Evolutionary conservation across 2,888 invertebrate species (phyloP), one percentile per base, ranked within the genome.

Genomic region (Blomia tropicalis): DNA sequence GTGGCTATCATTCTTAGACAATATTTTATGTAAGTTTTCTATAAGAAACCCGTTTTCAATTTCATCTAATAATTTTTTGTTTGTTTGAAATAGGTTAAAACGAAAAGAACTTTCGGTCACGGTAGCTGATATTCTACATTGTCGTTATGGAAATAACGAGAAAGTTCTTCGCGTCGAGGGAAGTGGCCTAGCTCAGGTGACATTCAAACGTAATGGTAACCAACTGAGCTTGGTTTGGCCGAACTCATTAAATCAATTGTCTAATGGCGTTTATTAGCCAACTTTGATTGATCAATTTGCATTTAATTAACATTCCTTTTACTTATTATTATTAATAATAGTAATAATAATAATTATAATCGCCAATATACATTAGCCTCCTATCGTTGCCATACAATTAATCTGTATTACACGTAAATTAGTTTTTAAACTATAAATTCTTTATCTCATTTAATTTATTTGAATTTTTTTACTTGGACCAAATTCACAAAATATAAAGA

Each of bases 1-100:
- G 79, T 92, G 17, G 93, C 90, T 17, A 79, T 85, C 60, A 75
- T 92, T 4, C 82, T 83, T 70, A 82, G 83, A 69, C 79, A 83
- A 71, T 87, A 60, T 44, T 43, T 31, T 17, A 27, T 54, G 60
- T 63, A 54, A 54, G 59, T 32, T n/a, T n/a, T 11, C 11, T 44
- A 56, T 19, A 14, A 47, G n/a, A 19, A 47, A 41, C 14, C 41
- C 17, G 7, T 1, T 22, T 27, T 3, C 4, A 3, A 27, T 43
- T 43, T 59, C 3, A 17, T 2, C 29, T 3, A 19, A 2, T 1
- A 23, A 43, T 58, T 58, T 11, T 44, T n/a, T n/a, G 23, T 58
- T 58, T 41, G 17, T 36, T 43, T 19, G 14, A 22, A 19, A n/a
- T 58, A 41, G 11, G 2, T 22, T 43, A 2, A 2, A n/a, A 58